phyloP scores from a whole-genome alignment of 2,113 vertebrate species.

The Thamnophis sirtalis region DNA sequence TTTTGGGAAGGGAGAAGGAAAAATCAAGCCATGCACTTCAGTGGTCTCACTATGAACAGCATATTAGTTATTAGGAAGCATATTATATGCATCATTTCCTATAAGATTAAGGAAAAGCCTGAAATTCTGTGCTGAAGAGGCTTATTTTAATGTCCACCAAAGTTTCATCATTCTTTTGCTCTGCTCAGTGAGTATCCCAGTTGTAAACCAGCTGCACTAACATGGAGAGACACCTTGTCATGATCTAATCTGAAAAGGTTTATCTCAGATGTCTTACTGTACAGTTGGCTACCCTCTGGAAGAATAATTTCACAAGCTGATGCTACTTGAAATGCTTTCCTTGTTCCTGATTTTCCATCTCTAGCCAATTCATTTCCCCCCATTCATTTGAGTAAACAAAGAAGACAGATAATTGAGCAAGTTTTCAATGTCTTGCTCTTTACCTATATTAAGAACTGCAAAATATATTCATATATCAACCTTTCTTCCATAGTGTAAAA shows the following conservation, averaged over 20 bases:
- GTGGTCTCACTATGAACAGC: not conserved
- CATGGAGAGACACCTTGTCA: not conserved
- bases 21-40: not conserved
- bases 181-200: not conserved
- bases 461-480: conserved; percentile 43
- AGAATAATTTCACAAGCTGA: conserved; percentile 27
- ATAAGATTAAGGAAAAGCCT: not conserved
- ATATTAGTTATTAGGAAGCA: not conserved
- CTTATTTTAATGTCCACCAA: not conserved
- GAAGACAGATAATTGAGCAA: conserved; percentile 26
- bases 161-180: not conserved
- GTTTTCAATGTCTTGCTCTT: conserved; percentile 44
- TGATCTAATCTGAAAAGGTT: not conserved
- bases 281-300: conserved; percentile 23
- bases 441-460: conserved; percentile 42
- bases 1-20: not conserved
- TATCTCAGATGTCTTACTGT: not conserved
- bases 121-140: not conserved
- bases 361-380: conserved; percentile 46
- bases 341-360: conserved; percentile 16
- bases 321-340: conserved; percentile 30
- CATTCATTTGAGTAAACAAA: conserved; percentile 48
- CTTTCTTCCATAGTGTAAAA: conserved; percentile 59
- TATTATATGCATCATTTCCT: not conserved
- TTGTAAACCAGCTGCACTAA: not conserved